phyloP scores from a whole-genome alignment of 1,140 invertebrate genomes.

The Drosophila triauraria region DNA sequence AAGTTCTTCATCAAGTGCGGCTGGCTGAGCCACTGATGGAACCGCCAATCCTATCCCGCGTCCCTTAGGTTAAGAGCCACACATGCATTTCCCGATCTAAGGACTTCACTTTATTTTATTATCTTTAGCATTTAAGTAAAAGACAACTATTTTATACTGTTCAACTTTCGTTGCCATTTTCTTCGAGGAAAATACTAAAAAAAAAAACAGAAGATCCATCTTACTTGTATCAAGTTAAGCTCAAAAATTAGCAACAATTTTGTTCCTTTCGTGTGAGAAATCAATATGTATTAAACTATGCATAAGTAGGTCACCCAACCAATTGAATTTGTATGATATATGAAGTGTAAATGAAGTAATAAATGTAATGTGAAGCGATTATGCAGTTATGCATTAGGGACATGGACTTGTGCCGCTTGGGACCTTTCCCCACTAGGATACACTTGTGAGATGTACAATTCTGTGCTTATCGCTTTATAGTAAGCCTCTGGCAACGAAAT shows the following conservation, averaged over 20 bases:
- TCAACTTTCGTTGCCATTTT: slow-evolving; percentile 62
- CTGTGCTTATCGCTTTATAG: not conserved
- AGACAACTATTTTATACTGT: slow-evolving; percentile 64
- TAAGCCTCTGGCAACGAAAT: slow-evolving; percentile 3
- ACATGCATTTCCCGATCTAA: slow-evolving; percentile 50
- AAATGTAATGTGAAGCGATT: slow-evolving; percentile 57
- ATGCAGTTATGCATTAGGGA: slow-evolving; percentile 36
- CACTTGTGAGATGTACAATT: not conserved
- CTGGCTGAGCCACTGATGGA: slow-evolving; percentile 78
- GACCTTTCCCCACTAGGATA: slow-evolving; percentile 2
- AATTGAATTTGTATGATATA: slow-evolving; percentile 69
- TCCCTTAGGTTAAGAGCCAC: slow-evolving; percentile 8
- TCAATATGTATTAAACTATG: slow-evolving; percentile 49
- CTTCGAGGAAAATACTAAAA: slow-evolving; percentile 45
- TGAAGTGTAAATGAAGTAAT: slow-evolving; percentile 71
- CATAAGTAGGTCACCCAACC: slow-evolving; percentile 69
- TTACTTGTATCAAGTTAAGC: slow-evolving; percentile 79
- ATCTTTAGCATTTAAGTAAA: slow-evolving; percentile 41
- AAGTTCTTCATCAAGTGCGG: slow-evolving; percentile 85
- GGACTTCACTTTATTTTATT: slow-evolving; percentile 66
- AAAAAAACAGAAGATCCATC: slow-evolving; percentile 24
- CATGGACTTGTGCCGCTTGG: slow-evolving; percentile 6
- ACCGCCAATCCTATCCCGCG: not conserved
- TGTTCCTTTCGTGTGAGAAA: slow-evolving; percentile 54
- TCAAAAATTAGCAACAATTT: slow-evolving; percentile 35